phyloP scores from a whole-genome alignment of 2,888 invertebrate genomes.

The Tethea ocularis region DNA sequence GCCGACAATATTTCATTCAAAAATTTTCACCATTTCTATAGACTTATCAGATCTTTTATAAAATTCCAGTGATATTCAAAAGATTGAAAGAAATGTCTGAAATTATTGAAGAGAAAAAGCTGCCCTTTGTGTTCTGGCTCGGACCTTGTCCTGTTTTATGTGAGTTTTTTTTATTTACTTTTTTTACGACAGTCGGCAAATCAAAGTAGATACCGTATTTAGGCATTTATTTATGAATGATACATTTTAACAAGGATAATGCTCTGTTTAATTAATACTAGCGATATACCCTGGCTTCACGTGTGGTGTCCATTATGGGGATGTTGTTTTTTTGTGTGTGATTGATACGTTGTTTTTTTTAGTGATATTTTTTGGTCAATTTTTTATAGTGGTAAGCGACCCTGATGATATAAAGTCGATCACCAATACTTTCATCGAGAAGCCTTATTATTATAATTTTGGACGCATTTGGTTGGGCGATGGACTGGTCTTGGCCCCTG shows the following conservation, averaged over 20 bases:
- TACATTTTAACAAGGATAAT: too few species aligned
- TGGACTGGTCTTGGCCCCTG: constrained; percentile 62
- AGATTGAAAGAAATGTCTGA: constrained; percentile 32
- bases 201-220: too few species aligned
- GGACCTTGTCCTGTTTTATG: constrained; percentile 48
- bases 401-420: constrained; percentile 56
- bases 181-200: not conserved
- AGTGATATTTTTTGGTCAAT: not conserved
- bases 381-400: constrained; percentile 47
- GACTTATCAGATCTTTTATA: not conserved
- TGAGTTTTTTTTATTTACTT: constrained; percentile 30
- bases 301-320: too few species aligned
- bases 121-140: constrained; percentile 53
- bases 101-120: constrained; percentile 37
- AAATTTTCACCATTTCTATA: not conserved
- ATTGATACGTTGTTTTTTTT: too few species aligned
- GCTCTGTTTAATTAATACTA: too few species aligned
- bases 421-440: constrained; percentile 54
- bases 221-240: too few species aligned
- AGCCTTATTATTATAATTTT: constrained; percentile 60
- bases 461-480: constrained; percentile 59
- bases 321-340: too few species aligned
- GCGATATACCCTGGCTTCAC: too few species aligned
- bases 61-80: constrained; percentile 40
- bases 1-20: not conserved